Percentiles rank a stretch among this genome's conserved stretches.
phyloP scores from a whole-genome alignment of 2,888 invertebrate genomes.

The Drosophila anomalata region DNA sequence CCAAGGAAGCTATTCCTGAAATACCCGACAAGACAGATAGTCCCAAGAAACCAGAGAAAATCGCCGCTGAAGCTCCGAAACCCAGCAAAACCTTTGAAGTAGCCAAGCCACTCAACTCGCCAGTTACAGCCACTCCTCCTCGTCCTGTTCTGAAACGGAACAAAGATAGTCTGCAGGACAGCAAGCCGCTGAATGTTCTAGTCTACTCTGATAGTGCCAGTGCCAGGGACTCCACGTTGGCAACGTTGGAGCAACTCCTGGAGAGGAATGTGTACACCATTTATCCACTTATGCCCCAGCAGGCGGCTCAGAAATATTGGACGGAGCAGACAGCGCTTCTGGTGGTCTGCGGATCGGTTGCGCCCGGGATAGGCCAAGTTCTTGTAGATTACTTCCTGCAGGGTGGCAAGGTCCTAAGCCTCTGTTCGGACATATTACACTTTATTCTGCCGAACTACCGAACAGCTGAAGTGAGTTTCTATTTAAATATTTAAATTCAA shows the following conservation, averaged over 20 bases:
- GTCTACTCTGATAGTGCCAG: constrained; percentile 92
- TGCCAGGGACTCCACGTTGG: constrained; percentile 90
- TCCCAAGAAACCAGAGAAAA: neutral
- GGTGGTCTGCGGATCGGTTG: constrained; percentile 91
- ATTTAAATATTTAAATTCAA: neutral
- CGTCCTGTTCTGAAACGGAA: constrained; percentile 80
- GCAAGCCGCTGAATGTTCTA: constrained; percentile 91
- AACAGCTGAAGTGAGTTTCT: constrained; percentile 90
- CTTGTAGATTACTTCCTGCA: constrained; percentile 89
- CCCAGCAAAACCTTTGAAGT: constrained; percentile 60
- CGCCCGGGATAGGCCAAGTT: constrained; percentile 87
- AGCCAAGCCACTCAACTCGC: constrained; percentile 50
- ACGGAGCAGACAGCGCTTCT: constrained; percentile 88
- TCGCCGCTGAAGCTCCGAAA: neutral
- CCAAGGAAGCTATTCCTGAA: neutral
- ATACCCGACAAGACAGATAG: neutral
- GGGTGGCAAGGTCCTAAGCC: constrained; percentile 90
- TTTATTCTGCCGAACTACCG: constrained; percentile 91
- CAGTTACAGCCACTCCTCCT: constrained; percentile 33
- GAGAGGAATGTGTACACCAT: constrained; percentile 88
- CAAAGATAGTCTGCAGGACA: constrained; percentile 81
- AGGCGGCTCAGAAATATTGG: constrained; percentile 82
- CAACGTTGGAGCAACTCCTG: constrained; percentile 88
- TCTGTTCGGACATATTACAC: constrained; percentile 92
- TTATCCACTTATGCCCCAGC: constrained; percentile 85